phyloP scores from a whole-genome alignment of 2,113 vertebrate species.

The Tetrao urogallus region DNA sequence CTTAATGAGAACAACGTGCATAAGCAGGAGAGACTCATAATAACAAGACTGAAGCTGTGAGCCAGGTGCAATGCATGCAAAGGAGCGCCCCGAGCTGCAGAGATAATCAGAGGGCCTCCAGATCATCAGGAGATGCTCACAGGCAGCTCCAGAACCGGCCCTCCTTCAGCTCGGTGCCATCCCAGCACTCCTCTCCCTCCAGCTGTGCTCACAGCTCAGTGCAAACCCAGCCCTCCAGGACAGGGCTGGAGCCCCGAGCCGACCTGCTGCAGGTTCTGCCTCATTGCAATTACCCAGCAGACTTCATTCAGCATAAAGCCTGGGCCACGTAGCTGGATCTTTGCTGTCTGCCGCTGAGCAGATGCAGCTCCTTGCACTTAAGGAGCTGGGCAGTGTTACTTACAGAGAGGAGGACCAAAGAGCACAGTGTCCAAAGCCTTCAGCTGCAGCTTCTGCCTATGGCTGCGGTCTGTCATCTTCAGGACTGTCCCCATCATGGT shows the following conservation, averaged over 20 bases:
- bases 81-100: neutral
- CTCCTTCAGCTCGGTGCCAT: too few relatives aligned
- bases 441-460: slow-evolving; percentile 94
- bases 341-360: fast-evolving
- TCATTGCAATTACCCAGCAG: too few relatives aligned
- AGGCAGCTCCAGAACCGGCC: neutral
- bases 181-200: too few relatives aligned
- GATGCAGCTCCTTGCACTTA: fast-evolving
- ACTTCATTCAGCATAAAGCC: fast-evolving
- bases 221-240: neutral
- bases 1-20: neutral
- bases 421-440: slow-evolving; percentile 95
- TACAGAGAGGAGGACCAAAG: slow-evolving; percentile 92
- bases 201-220: too few relatives aligned
- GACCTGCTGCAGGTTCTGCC: too few relatives aligned
- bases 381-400: slow-evolving; percentile 58
- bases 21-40: neutral
- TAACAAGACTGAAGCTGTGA: neutral
- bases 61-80: neutral
- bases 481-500: slow-evolving; percentile 90
- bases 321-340: fast-evolving
- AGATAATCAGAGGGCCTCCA: neutral
- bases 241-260: too few relatives aligned
- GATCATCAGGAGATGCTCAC: neutral
- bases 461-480: slow-evolving; percentile 95